phyloP scores from a whole-genome alignment of 2,888 invertebrate species.

The Watsonalla binaria region DNA sequence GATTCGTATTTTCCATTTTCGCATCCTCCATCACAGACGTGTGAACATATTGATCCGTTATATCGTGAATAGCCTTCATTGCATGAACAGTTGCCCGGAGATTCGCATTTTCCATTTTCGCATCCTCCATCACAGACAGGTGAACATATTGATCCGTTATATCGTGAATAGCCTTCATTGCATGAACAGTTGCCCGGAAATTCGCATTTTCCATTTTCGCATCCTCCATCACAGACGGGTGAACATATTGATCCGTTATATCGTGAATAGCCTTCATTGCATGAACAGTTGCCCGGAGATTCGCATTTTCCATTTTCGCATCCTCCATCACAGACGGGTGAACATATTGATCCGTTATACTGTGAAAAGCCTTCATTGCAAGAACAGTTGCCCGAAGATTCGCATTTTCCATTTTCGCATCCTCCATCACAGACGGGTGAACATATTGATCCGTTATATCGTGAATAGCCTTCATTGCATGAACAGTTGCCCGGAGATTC shows the following conservation, averaged over 20 bases:
- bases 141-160: background rate
- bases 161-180: background rate
- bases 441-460: too few relatives aligned
- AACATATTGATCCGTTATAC: conserved; percentile 11
- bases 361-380: conserved; percentile 10
- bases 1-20: too few relatives aligned
- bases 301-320: conserved; percentile 17
- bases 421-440: too few relatives aligned
- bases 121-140: background rate
- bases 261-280: background rate
- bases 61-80: conserved; percentile 13
- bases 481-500: too few relatives aligned
- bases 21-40: too few relatives aligned
- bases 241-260: conserved; percentile 2
- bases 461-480: too few relatives aligned
- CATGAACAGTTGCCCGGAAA: conserved; percentile 15
- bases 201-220: conserved; percentile 15
- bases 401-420: too few relatives aligned
- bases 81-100: conserved; percentile 12
- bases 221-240: conserved; percentile 15
- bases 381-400: conserved; percentile 9
- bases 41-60: conserved; percentile 1
- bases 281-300: conserved; percentile 15
- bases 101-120: conserved; percentile 11
- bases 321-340: conserved; percentile 14